Evolutionary conservation across 2,888 invertebrate genomes (phyloP).

Genomic region (Melanophora roralis): DNA sequence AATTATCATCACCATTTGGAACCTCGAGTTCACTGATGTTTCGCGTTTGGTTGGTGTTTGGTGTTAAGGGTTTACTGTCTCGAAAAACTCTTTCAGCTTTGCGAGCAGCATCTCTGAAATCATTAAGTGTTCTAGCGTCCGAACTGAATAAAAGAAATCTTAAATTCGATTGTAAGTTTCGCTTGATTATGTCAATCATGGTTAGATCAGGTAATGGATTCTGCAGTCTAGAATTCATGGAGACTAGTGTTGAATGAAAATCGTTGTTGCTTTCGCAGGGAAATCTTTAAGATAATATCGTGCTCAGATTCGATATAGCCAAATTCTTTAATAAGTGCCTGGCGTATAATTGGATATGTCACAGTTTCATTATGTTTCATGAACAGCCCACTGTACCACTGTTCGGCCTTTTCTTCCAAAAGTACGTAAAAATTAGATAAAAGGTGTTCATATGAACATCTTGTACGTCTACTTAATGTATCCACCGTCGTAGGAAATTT

Average conservation of each 20-base stretch:
- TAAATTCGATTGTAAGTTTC: constrained; percentile 20
- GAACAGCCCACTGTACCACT: constrained; percentile 43
- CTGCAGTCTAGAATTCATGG: constrained; percentile 14
- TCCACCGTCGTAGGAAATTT: too few species aligned
- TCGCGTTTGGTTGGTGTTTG: neutral
- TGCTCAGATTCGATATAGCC: constrained; percentile 1
- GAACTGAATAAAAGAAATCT: constrained; percentile 15
- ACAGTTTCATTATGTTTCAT: constrained; percentile 11
- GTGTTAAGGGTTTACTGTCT: neutral
- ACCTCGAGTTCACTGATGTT: neutral
- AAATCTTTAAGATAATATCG: constrained; percentile 18
- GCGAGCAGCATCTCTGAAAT: constrained; percentile 14
- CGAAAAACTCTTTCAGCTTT: constrained; percentile 10
- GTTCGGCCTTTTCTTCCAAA: constrained; percentile 17
- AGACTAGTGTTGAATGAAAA: constrained; percentile 1
- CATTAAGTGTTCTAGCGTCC: neutral
- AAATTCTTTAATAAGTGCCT: constrained; percentile 13
- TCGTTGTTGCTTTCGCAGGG: constrained; percentile 12
- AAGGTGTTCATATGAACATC: constrained; percentile 4
- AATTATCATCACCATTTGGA: neutral
- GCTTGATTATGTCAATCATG: constrained; percentile 12
- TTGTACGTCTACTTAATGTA: neutral
- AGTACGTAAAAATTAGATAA: constrained; percentile 21
- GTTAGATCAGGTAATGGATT: constrained; percentile 12
- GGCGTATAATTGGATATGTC: neutral